A percentile compares a stretch with the other conserved stretches of the same genome.
Evolutionary conservation across 2,113 vertebrate species (phyloP).

Genomic region (Neomonachus schauinslandi): DNA sequence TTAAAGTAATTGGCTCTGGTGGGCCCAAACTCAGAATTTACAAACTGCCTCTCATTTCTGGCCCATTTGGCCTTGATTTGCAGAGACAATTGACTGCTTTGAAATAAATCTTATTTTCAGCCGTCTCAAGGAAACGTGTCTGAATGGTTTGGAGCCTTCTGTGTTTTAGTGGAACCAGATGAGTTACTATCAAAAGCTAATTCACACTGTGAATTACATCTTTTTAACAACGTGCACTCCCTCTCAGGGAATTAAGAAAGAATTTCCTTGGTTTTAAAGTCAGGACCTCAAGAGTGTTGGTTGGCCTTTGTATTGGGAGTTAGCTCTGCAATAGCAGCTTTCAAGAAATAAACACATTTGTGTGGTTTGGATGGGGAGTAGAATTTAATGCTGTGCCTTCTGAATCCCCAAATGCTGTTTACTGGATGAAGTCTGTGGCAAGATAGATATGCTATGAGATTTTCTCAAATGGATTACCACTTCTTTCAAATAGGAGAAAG

Average conservation of each 20-base stretch:
- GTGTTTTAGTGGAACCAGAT: constrained; percentile 42
- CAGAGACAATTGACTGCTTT: constrained; percentile 47
- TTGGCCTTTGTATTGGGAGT: not conserved
- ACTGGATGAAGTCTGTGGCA: not conserved
- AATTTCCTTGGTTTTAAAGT: constrained; percentile 19
- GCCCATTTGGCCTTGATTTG: constrained; percentile 75
- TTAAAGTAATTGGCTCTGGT: constrained; percentile 52
- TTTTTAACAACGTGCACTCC: not conserved
- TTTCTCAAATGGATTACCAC: not conserved
- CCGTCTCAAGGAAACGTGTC: not conserved
- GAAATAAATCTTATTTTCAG: constrained; percentile 70
- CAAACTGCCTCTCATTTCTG: constrained; percentile 76
- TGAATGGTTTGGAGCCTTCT: not conserved
- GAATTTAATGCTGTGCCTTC: not conserved
- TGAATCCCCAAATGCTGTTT: not conserved
- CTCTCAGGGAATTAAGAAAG: not conserved
- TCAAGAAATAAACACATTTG: constrained; percentile 41
- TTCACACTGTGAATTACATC: constrained; percentile 19
- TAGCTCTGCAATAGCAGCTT: constrained; percentile 12
- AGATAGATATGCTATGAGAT: not conserved
- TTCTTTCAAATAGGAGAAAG: not conserved
- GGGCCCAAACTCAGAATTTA: constrained; percentile 55
- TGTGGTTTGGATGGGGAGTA: not conserved
- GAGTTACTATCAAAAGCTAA: constrained; percentile 55
- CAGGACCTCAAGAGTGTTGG: not conserved